Conservation (phyloP, 2,888 invertebrate genomes). For the Eupithecia vulgata region DNA sequence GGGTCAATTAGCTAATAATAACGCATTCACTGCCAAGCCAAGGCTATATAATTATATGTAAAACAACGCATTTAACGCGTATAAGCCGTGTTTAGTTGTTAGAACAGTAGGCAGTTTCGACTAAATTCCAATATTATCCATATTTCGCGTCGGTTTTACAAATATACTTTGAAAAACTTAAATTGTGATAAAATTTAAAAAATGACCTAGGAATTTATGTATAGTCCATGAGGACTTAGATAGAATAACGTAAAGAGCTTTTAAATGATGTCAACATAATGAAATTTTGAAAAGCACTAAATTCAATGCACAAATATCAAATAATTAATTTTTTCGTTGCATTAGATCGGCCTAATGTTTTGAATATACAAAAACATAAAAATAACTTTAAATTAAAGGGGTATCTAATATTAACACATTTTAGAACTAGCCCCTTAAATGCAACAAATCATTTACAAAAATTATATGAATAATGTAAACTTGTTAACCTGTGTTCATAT, state of each 20-base stretch:
- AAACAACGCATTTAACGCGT: background rate
- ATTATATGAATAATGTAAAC: background rate
- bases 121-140: background rate
- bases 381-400: slow-evolving; percentile 3
- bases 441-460: background rate
- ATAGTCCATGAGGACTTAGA: slow-evolving; percentile 35
- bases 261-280: slow-evolving; percentile 17
- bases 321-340: background rate
- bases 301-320: background rate
- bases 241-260: slow-evolving; percentile 32
- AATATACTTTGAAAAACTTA: background rate
- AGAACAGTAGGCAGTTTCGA: background rate
- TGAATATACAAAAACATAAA: background rate
- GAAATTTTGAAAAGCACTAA: slow-evolving; percentile 4
- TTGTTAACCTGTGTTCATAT: slow-evolving; percentile 4
- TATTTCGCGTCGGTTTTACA: background rate
- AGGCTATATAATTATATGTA: too few relatives aligned
- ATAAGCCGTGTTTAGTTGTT: background rate
- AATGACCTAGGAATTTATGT: slow-evolving; percentile 17
- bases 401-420: background rate
- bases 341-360: slow-evolving; percentile 19
- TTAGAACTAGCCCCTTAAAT: slow-evolving; percentile 3
- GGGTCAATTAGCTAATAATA: too few relatives aligned
- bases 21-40: too few relatives aligned
- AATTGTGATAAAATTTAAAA: slow-evolving; percentile 14